Conservation (phyloP, 2,797 vertebrate genomes). For the Sebastes ruberrimus region DNA sequence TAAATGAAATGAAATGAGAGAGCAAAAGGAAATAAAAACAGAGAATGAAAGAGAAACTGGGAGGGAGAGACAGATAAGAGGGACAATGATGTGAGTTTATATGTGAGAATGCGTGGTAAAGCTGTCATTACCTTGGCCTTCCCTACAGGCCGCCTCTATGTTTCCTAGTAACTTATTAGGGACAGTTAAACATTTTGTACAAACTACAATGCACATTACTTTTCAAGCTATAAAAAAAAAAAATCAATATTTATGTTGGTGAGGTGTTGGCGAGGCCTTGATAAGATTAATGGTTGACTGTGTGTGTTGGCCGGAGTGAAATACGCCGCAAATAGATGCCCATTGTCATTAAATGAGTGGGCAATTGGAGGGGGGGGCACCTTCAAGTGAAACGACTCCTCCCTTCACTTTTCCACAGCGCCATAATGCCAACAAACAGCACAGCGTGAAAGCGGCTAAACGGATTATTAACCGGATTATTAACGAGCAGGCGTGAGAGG, state of each 20-base stretch:
- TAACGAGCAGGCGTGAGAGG: slow-evolving; percentile 79
- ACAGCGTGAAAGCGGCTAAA: slow-evolving; percentile 79
- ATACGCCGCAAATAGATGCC: neutral
- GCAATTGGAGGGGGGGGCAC: neutral
- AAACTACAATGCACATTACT: neutral
- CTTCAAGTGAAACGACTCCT: slow-evolving; percentile 30
- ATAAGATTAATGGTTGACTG: neutral
- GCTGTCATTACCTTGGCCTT: neutral
- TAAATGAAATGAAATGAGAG: slow-evolving; percentile 21
- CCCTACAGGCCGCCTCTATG: neutral
- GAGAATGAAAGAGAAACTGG: neutral
- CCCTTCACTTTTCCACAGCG: slow-evolving; percentile 44
- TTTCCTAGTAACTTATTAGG: neutral
- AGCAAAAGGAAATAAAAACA: neutral
- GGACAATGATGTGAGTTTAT: neutral
- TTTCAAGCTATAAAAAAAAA: neutral
- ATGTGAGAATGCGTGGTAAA: neutral
- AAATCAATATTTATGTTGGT: neutral
- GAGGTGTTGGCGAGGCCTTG: neutral
- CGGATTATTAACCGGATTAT: slow-evolving; percentile 85
- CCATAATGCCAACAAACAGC: slow-evolving; percentile 78
- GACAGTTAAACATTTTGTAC: neutral
- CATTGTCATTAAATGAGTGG: neutral
- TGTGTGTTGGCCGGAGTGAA: neutral
- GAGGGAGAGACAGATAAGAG: neutral